Percentiles rank a stretch among this genome's conserved stretches.
These are phyloP conservation scores for Telmatochromis sp. DNA, from an alignment of 2,113 vertebrate genomes.

Conservation along the genomic window DNA sequence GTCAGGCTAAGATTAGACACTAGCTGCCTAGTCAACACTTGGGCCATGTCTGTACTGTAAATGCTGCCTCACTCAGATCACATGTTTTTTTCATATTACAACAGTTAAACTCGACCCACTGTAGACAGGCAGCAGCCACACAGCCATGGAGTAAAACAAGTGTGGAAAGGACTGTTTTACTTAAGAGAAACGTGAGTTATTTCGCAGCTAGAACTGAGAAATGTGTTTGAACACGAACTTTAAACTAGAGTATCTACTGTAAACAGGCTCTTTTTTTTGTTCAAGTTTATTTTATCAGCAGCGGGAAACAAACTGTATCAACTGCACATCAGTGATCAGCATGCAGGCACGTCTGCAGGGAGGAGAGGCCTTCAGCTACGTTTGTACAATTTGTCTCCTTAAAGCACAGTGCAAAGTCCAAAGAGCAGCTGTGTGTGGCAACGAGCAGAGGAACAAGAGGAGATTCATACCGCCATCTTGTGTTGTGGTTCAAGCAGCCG, in stretches of 20 bases:
- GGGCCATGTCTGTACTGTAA: conserved; percentile 11
- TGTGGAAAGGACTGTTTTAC: not conserved
- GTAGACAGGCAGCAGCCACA: not conserved
- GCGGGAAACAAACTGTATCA: not conserved
- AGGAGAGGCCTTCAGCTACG: not conserved
- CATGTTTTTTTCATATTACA: not conserved
- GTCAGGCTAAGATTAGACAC: conserved; percentile 60
- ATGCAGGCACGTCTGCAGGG: not conserved
- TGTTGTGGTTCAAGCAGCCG: not conserved
- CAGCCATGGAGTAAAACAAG: not conserved
- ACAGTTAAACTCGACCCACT: not conserved
- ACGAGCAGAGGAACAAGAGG: not conserved
- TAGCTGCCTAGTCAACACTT: not conserved
- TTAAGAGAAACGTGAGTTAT: not conserved
- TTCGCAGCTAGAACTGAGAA: not conserved
- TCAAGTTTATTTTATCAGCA: not conserved
- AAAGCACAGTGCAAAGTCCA: conserved; percentile 1
- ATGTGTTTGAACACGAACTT: not conserved
- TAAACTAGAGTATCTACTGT: not conserved
- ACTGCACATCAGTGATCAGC: not conserved
- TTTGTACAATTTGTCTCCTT: not conserved
- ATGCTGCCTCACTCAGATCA: not conserved
- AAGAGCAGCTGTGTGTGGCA: not conserved
- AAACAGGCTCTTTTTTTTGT: not conserved
- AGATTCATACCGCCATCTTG: conserved; percentile 35